Evolutionary conservation across 2,113 vertebrate genomes (phyloP).

Genomic region (Petrocephalus zakoni): DNA sequence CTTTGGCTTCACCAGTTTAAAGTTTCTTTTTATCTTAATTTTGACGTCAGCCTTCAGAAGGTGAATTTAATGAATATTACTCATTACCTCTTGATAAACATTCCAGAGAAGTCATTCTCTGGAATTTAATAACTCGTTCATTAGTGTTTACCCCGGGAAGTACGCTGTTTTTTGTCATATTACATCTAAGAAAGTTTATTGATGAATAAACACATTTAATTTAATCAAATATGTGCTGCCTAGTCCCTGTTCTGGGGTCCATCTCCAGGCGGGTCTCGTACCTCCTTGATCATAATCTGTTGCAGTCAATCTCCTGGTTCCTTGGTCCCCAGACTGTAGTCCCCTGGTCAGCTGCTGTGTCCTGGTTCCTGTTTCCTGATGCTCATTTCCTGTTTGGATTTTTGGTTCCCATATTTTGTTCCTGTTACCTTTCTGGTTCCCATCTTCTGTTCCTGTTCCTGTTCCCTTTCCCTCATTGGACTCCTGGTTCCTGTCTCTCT

Average conservation of each 20-base stretch:
- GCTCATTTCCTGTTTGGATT: neutral
- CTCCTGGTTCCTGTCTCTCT: neutral
- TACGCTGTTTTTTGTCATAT: neutral
- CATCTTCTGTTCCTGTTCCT: neutral
- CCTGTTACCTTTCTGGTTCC: neutral
- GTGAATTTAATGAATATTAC: too few species aligned
- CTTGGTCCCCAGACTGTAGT: neutral
- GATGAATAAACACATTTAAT: neutral
- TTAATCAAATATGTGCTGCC: neutral
- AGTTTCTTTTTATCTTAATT: too few species aligned
- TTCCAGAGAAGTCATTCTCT: too few species aligned
- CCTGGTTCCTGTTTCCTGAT: neutral
- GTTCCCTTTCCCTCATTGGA: neutral
- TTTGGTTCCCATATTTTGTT: neutral
- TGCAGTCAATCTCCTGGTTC: neutral
- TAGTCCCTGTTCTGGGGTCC: neutral
- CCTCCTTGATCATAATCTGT: neutral
- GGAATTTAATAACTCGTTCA: too few species aligned
- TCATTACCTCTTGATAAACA: too few species aligned
- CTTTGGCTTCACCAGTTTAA: too few species aligned
- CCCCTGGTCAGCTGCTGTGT: neutral
- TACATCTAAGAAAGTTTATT: neutral
- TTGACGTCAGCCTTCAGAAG: too few species aligned
- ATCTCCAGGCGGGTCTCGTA: neutral
- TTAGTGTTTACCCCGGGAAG: too few species aligned